Base-by-base conservation (phyloP, 2,797 vertebrate genomes). In the Valencia hispanica region DNA sequence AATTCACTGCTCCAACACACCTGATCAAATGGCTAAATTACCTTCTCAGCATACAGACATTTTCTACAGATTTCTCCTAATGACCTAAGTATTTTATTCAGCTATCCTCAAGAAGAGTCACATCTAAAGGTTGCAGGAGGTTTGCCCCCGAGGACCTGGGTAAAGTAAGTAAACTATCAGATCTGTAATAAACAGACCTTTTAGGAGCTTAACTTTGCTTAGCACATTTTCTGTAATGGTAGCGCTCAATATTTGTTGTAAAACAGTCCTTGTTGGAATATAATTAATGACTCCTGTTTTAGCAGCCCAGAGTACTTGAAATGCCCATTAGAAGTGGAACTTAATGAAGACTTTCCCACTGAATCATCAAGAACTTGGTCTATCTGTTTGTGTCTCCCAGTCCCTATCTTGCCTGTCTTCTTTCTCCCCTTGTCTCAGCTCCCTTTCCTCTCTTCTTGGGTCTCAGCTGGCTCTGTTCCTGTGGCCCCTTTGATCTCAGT, bases 401-500 rank as follows among this genome's bases (percentile, higher is more conserved):
- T 75, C 50, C 83, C 77, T 45, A 43, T n/a, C 72, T 76, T 79
- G 77, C 72, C 84, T 72, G 74, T 77, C 74, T 63, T 63, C 75
- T 86, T 79, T 77, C 78, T 79, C 81, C 72, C 75, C 79, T 82
- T 82, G 83, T 87, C 88, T 89, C 86, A 14, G 57, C 80, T 87
- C 89, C 72, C 84, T 82, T 72, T 83, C 78, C 77, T 81, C 84
- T 87, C 84, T 90, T 69, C 89, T 84, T 88, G 83, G 88, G 88
- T 88, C 92, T 92, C 89, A 86, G 81, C 87, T 89, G 89, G 86
- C 89, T 90, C 90, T 90, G 87, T 92, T 90, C 89, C 90, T 89
- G 72, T 86, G 89, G 80, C 87, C 78, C n/a, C 94, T 95, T 95
- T 95, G 95, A 95, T 94, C 93, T 94, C 81, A 6, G 82, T 92